Evolutionary conservation across 2,888 invertebrate species (phyloP).

Genomic region (Tanaodytes sp.): DNA sequence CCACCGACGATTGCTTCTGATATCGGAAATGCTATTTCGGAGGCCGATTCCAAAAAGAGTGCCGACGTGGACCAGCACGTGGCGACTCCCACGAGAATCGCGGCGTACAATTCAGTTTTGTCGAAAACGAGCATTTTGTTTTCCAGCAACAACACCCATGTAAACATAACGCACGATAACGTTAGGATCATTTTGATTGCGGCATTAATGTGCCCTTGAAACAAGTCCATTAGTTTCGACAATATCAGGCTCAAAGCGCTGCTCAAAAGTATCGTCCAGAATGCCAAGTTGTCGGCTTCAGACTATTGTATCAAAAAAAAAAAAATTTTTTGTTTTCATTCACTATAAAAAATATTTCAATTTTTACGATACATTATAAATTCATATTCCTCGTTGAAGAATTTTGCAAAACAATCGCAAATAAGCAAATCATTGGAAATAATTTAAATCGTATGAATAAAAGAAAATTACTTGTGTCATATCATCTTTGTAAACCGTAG

Average conservation of each 20-base stretch:
- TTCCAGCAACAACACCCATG: constrained; percentile 62
- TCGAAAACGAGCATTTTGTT: constrained; percentile 57
- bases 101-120: constrained; percentile 59
- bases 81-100: constrained; percentile 62
- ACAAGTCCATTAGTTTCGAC: constrained; percentile 61
- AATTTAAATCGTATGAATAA: constrained; percentile 1
- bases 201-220: constrained; percentile 61
- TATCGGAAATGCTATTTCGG: constrained; percentile 65
- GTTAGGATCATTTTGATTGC: constrained; percentile 57
- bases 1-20: constrained; percentile 66
- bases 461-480: constrained; percentile 64
- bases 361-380: too few relatives aligned
- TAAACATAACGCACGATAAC: constrained; percentile 61
- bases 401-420: too few relatives aligned
- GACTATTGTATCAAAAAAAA: too few relatives aligned
- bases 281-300: constrained; percentile 63
- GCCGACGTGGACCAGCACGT: constrained; percentile 64
- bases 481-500: constrained; percentile 59
- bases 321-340: too few relatives aligned
- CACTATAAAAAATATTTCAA: too few relatives aligned
- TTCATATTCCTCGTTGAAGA: too few relatives aligned
- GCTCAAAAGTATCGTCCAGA: constrained; percentile 65
- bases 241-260: constrained; percentile 59
- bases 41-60: constrained; percentile 65
- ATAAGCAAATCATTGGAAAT: neutral